A percentile compares a stretch with the other conserved stretches of the same genome.
Evolutionary conservation across 37 sponge, comb jelly and placozoan genomes (phyloP).

Genomic region (Beroe ovata): DNA sequence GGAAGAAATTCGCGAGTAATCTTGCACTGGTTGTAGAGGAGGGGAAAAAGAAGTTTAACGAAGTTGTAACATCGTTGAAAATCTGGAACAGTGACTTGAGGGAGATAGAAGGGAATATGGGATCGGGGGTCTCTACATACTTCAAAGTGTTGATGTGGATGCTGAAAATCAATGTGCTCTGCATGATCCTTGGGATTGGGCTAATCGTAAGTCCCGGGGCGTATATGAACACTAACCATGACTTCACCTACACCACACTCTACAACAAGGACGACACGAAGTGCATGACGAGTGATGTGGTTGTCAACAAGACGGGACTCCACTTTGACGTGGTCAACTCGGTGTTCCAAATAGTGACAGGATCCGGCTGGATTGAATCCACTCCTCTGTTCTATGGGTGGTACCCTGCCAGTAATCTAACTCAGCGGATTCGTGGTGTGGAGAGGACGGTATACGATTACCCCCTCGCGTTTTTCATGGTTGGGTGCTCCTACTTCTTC

Average conservation of each 20-base stretch:
- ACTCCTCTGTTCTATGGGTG: conserved; percentile 65
- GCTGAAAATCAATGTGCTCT: conserved; percentile 54
- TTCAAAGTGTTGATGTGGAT: conserved; percentile 35
- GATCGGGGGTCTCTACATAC: conserved; percentile 32
- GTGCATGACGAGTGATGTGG: background rate
- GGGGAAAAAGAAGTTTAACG: background rate
- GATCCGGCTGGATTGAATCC: conserved; percentile 45
- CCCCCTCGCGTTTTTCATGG: conserved; percentile 16
- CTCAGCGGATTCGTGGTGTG: background rate
- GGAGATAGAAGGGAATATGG: conserved; percentile 21
- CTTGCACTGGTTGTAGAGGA: background rate
- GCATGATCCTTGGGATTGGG: background rate
- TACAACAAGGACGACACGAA: conserved; percentile 47
- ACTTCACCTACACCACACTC: background rate
- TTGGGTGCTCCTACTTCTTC: conserved; percentile 25
- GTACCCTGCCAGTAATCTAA: conserved; percentile 43
- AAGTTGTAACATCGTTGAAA: background rate
- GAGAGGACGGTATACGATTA: conserved; percentile 32
- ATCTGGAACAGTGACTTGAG: background rate
- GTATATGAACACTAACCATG: background rate
- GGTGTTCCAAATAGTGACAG: conserved; percentile 20
- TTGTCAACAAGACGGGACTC: conserved; percentile 18
- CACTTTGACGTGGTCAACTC: background rate
- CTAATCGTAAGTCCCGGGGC: conserved; percentile 3
- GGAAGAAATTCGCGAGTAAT: background rate